phyloP scores from a whole-genome alignment of 2,797 vertebrate species.

The Eulemur rubriventer region DNA sequence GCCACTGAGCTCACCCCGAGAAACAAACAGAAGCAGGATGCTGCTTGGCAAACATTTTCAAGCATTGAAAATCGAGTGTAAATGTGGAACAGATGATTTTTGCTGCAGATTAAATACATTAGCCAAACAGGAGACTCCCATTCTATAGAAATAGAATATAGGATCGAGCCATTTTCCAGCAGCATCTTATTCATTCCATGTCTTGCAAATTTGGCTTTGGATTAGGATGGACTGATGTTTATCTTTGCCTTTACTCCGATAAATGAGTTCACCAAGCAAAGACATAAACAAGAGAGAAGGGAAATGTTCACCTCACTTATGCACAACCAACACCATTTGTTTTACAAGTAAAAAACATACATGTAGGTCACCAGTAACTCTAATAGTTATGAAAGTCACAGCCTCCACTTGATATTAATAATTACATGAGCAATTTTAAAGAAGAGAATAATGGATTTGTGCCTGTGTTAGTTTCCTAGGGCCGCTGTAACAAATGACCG shows the following conservation, averaged over 20 bases:
- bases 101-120: background rate
- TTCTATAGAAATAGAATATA: background rate
- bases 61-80: background rate
- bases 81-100: background rate
- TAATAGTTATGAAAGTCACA: background rate
- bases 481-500: background rate
- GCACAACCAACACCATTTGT: background rate
- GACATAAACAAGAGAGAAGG: background rate
- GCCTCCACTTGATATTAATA: background rate
- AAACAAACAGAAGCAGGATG: background rate
- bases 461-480: background rate
- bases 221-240: background rate
- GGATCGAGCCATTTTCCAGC: background rate
- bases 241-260: constrained; percentile 30
- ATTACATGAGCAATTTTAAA: background rate
- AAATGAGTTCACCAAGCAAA: constrained; percentile 26
- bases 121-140: background rate
- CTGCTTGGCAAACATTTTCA: background rate
- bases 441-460: background rate
- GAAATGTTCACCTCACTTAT: background rate
- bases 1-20: background rate
- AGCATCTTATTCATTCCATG: background rate
- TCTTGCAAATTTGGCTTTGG: background rate
- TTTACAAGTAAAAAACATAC: background rate
- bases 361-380: background rate